Evolutionary conservation across 1,140 invertebrate species (phyloP).

Genomic region (Cherax quadricarinatus): DNA sequence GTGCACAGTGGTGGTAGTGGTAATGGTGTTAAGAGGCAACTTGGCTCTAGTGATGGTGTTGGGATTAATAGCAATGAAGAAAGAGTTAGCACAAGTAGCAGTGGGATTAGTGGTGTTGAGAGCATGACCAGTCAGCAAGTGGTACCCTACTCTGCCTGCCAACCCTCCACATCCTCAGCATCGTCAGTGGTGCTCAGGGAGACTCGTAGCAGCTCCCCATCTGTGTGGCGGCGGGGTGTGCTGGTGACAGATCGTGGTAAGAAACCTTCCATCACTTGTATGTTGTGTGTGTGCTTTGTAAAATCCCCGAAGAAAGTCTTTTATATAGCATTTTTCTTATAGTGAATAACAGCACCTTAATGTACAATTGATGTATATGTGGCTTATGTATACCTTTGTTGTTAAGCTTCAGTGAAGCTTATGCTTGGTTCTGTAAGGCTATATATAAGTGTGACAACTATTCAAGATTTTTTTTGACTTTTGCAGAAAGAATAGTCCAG

Average conservation of each 20-base stretch:
- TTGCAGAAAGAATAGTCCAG: too few relatives aligned
- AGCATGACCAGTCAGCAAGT: background rate
- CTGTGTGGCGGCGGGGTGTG: slow-evolving; percentile 59
- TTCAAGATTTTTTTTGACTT: too few relatives aligned
- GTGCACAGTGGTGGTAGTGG: background rate
- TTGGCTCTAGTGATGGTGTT: slow-evolving; percentile 19
- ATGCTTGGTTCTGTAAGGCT: too few relatives aligned
- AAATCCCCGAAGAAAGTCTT: background rate
- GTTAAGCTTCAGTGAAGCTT: background rate
- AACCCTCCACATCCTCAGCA: background rate
- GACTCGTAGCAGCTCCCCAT: slow-evolving; percentile 63
- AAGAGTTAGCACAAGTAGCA: slow-evolving; percentile 25
- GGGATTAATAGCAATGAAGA: slow-evolving; percentile 5
- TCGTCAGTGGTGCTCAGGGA: slow-evolving; percentile 50
- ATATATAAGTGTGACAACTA: too few relatives aligned
- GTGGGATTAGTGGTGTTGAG: slow-evolving; percentile 20
- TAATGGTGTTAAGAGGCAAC: background rate
- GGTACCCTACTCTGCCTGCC: slow-evolving; percentile 2
- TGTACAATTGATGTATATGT: background rate
- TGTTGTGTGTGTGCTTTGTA: slow-evolving; percentile 3
- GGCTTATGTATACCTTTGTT: background rate
- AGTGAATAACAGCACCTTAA: background rate
- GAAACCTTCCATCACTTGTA: slow-evolving; percentile 7
- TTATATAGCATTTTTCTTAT: background rate
- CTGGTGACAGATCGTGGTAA: slow-evolving; percentile 58